These are phyloP conservation scores for Heterodera schachtii DNA, from an alignment of 1,140 invertebrate species.

Conservation along the genomic window DNA sequence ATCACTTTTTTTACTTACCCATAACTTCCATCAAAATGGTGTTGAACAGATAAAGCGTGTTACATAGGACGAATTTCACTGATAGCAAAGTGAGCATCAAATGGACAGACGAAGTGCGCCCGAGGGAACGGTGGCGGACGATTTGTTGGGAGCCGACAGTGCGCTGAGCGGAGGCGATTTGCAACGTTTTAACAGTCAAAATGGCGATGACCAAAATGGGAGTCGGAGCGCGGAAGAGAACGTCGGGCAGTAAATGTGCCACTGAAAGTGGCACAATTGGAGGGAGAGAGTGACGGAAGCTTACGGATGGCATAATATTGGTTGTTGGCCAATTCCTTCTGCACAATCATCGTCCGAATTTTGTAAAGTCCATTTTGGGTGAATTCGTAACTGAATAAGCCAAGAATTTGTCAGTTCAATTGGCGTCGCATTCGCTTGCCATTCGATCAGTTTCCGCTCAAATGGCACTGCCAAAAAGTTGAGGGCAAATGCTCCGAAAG, in stretches of 20 bases:
- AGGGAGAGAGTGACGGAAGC: background rate
- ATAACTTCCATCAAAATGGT: slow-evolving; percentile 61
- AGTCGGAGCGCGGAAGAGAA: slow-evolving; percentile 61
- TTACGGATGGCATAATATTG: slow-evolving; percentile 57
- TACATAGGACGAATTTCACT: slow-evolving; percentile 65
- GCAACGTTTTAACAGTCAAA: slow-evolving; percentile 60
- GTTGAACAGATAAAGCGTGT: slow-evolving; percentile 64
- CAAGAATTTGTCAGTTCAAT: background rate
- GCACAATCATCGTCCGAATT: slow-evolving; percentile 55
- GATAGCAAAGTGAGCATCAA: slow-evolving; percentile 49
- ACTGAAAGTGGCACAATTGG: slow-evolving; percentile 26
- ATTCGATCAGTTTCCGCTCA: slow-evolving; percentile 51
- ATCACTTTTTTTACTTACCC: slow-evolving; percentile 27
- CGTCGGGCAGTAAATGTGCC: slow-evolving; percentile 61
- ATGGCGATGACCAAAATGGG: slow-evolving; percentile 63
- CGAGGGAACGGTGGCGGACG: slow-evolving; percentile 13
- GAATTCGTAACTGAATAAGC: slow-evolving; percentile 39
- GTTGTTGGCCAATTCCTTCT: slow-evolving; percentile 53
- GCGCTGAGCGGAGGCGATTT: slow-evolving; percentile 54
- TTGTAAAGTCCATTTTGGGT: slow-evolving; percentile 45
- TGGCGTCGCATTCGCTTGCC: slow-evolving; percentile 35
- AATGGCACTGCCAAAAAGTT: slow-evolving; percentile 60
- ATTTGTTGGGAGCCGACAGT: slow-evolving; percentile 40
- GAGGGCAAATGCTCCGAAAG: slow-evolving; percentile 57
- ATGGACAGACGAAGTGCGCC: slow-evolving; percentile 25